These are phyloP conservation scores for Amiota mariae DNA, from an alignment of 2,888 invertebrate genomes.

Conservation along the genomic window DNA sequence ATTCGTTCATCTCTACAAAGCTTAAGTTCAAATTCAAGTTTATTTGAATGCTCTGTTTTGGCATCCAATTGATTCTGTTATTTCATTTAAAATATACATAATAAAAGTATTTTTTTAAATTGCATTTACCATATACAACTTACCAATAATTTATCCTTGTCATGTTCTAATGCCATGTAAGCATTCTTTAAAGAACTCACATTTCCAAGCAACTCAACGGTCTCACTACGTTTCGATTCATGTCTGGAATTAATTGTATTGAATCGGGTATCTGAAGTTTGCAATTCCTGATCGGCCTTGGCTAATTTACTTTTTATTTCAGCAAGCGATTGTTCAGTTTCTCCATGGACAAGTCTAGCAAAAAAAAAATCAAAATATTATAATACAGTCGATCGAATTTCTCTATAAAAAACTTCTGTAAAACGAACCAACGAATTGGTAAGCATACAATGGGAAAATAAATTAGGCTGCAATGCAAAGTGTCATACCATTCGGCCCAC, in stretches of 20 bases:
- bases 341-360: conserved; percentile 82
- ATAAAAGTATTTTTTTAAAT: neutral
- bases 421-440: no score
- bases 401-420: no score
- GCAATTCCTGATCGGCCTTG: conserved; percentile 79
- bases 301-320: conserved; percentile 81
- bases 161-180: conserved; percentile 80
- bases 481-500: no score
- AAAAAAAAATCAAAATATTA: neutral
- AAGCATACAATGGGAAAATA: no score
- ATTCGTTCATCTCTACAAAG: conserved; percentile 76
- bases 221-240: conserved; percentile 78
- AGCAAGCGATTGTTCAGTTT: conserved; percentile 82
- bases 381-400: conserved; percentile 53
- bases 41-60: conserved; percentile 81
- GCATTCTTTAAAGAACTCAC: conserved; percentile 78
- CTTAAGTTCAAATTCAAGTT: conserved; percentile 80
- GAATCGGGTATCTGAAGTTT: conserved; percentile 77
- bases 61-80: conserved; percentile 78
- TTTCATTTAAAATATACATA: neutral
- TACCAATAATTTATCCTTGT: conserved; percentile 81
- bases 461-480: no score
- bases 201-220: conserved; percentile 78
- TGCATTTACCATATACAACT: conserved; percentile 37
- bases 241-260: conserved; percentile 77